Base-by-base conservation (phyloP, 2,797 vertebrate genomes). In the Pogonophryne albipinna region DNA sequence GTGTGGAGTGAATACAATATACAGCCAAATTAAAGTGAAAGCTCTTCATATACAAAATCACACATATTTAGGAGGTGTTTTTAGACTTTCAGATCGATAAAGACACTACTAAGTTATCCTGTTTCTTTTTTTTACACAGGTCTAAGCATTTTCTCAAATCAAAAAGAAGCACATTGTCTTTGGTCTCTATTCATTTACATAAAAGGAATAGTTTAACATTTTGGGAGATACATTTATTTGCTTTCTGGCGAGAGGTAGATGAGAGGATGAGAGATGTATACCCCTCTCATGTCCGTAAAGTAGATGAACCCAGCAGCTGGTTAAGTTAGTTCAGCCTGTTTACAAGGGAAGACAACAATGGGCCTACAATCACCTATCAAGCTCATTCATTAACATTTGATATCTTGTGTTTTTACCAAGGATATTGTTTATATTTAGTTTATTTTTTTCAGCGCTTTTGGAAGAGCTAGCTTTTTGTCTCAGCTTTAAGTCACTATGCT, bases 61-160 rank as follows among this genome's bases (percentile, higher is more conserved):
- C 53, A 55, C 10, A 15, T 14, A 23, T 59, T 16, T 12, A 80
- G 66, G 23, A 63, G 69, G 34, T 59, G 20, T 13, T 16, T 11
- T 64, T 19, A 17, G 1, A 41, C 23, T 41, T 38, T 71, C 44
- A 47, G 19, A 6, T 50, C 58, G 41, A 44, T 53, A 13, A 42
- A 56, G 45, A 57, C 58, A 67, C 15, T 10, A n/a, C 10, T 13
- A 6, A 58, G n/a, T 45, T 12, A 9, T 59, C 12, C 11, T 16
- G 34, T 23, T 53, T 6, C 2, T 41, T n/a, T 53, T 6, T 9
- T 49, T 49, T 16, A 42, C 23, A 63, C 46, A 34, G 14, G 34
- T 5, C 41, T 5, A 2, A 19, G 20, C 9, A 34, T 65, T 68
- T 56, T 38, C 13, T 41, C 10, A 68, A 49, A 45, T 23, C 8